Evolutionary conservation across 2,888 invertebrate genomes (phyloP), one percentile per base, ranked within the genome.

Genomic region (Lasioglossum marginatum): DNA sequence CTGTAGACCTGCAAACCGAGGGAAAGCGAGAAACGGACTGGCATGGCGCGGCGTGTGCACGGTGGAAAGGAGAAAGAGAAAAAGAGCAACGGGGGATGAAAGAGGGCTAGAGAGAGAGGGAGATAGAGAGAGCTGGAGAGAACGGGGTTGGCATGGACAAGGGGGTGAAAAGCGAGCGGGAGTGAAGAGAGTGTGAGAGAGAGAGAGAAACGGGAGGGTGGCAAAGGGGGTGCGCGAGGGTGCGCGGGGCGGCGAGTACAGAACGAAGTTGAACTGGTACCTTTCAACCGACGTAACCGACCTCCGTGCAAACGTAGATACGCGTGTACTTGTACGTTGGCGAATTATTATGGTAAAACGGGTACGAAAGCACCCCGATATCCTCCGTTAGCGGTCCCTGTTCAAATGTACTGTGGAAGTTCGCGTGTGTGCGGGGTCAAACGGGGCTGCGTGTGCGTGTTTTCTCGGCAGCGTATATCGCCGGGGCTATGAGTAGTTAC

Each of bases 311-410:
- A 88, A 90, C 86, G 90, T 83, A 82, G 80, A 82, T 88, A 87
- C 90, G 87, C 85, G 79, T 86, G 84, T 85, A 88, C 92, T 88
- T 88, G 85, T 86, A 88, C 87, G 85, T 81, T 85, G 88, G 88
- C 81, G 91, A 85, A 91, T 91, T 91, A 91, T 91, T 91, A 90
- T 91, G 91, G 90, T 86, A 91, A 90, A 90, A 90, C 90, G 90
- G 87, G 86, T 87, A 90, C 90, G 90, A 90, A 88, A 91, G 90
- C 91, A 89, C 88, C 88, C 90, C 88, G 87, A 91, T 91, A 90
- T 87, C 91, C 91, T 85, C 81, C 89, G 85, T 85, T 86, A 79
- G 75, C 84, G 77, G 79, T 81, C 79, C 77, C 78, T 77, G 86
- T 83, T 81, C 78, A 75, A 85, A 89, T 84, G 83, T 86, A 78